These are phyloP conservation scores for Holacanthella duospinosa DNA, from an alignment of 2,888 invertebrate genomes.

Conservation along the genomic window DNA sequence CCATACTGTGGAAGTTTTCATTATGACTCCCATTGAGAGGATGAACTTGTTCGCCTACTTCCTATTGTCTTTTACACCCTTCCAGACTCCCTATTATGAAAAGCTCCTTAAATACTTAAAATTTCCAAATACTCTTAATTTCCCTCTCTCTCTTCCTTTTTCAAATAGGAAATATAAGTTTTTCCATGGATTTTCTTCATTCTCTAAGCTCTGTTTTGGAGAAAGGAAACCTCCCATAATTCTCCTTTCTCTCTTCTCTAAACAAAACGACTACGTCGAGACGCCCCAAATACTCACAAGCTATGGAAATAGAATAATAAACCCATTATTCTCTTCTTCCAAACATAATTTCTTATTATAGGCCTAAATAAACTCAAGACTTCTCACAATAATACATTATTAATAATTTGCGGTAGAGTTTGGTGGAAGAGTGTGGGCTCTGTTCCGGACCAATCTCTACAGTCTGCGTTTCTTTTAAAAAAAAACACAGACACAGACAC, in stretches of 20 bases:
- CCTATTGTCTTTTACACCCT: not conserved
- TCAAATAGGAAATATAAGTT: not conserved
- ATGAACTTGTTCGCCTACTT: no score
- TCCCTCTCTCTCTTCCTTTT: not conserved
- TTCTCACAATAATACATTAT: no score
- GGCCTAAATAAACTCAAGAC: not conserved
- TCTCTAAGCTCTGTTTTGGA: not conserved
- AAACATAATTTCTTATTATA: not conserved
- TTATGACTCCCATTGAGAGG: no score
- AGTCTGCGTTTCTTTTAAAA: no score
- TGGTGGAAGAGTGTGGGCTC: no score
- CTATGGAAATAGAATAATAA: constrained; percentile 3
- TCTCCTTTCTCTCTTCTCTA: not conserved
- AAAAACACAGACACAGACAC: no score
- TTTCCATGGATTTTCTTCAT: not conserved
- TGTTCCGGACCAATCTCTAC: no score
- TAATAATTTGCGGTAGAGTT: constrained; percentile 4
- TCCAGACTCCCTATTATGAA: not conserved
- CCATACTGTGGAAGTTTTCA: no score
- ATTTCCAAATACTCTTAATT: not conserved
- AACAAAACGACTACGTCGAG: not conserved
- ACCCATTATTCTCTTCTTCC: not conserved
- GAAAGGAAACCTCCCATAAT: not conserved
- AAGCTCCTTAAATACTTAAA: constrained; percentile 4
- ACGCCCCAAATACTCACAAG: not conserved